Evolutionary conservation across 2,888 invertebrate species (phyloP).

Genomic region (Orthosia cruda): DNA sequence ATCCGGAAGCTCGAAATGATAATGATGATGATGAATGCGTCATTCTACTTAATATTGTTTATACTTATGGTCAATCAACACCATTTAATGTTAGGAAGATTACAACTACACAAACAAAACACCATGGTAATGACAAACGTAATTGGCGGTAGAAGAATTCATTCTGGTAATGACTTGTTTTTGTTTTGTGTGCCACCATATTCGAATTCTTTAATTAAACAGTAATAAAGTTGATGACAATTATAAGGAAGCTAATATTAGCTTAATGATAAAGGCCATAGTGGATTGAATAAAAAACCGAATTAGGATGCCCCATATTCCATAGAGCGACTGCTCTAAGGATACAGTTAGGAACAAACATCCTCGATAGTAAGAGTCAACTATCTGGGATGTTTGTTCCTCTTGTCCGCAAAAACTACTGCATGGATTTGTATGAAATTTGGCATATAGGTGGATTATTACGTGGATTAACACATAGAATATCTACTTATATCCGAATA

Average conservation of each 20-base stretch:
- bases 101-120: slow-evolving; percentile 17
- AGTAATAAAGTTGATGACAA: slow-evolving; percentile 1
- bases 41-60: slow-evolving; percentile 18
- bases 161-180: slow-evolving; percentile 29
- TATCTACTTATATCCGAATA: no score
- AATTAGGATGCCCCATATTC: no score
- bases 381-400: no score
- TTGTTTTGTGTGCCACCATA: slow-evolving; percentile 1
- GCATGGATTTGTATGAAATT: no score
- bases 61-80: slow-evolving; percentile 7
- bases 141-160: slow-evolving; percentile 28
- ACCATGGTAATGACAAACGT: slow-evolving; percentile 19
- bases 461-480: no score
- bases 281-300: neutral
- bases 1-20: neutral
- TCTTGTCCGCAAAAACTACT: no score
- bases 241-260: slow-evolving; percentile 16
- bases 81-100: slow-evolving; percentile 27
- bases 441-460: no score
- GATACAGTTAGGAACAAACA: no score
- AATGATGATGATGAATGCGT: neutral
- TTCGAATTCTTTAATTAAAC: neutral
- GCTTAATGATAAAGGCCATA: slow-evolving; percentile 1
- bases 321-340: neutral
- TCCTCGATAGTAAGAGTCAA: no score